phyloP scores from a whole-genome alignment of 2,888 invertebrate species.

The Limnephilus rhombicus region DNA sequence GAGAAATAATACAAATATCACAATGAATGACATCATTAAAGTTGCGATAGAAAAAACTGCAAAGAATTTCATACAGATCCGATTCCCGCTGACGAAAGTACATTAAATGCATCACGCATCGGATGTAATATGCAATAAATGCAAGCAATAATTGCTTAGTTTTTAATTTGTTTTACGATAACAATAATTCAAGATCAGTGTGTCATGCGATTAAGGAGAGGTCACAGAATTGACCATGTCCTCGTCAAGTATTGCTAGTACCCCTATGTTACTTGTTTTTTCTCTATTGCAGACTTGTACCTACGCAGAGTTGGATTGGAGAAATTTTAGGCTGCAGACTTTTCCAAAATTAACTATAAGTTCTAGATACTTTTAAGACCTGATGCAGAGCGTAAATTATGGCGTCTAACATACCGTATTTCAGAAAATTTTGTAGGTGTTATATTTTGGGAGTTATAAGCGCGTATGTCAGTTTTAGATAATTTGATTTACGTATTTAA shows the following conservation, averaged over 20 bases:
- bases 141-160: neutral
- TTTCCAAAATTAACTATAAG: neutral
- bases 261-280: conserved; percentile 29
- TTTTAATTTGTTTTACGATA: neutral
- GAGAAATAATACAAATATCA: neutral
- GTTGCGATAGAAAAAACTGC: neutral
- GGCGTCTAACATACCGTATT: too few relatives aligned
- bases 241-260: conserved; percentile 3
- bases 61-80: neutral
- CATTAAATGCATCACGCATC: neutral
- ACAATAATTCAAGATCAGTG: conserved; percentile 57
- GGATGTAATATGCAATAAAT: neutral
- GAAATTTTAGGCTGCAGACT: neutral
- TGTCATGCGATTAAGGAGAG: conserved; percentile 53
- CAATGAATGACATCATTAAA: neutral
- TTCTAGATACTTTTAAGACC: neutral
- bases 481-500: too few relatives aligned
- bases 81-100: neutral
- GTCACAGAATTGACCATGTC: conserved; percentile 62
- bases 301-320: conserved; percentile 8
- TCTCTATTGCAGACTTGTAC: neutral
- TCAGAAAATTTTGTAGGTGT: too few relatives aligned
- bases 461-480: too few relatives aligned
- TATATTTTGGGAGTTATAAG: too few relatives aligned
- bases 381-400: too few relatives aligned